Conservation (phyloP, 2,797 vertebrate genomes). For the Chelonia mydas region DNA sequence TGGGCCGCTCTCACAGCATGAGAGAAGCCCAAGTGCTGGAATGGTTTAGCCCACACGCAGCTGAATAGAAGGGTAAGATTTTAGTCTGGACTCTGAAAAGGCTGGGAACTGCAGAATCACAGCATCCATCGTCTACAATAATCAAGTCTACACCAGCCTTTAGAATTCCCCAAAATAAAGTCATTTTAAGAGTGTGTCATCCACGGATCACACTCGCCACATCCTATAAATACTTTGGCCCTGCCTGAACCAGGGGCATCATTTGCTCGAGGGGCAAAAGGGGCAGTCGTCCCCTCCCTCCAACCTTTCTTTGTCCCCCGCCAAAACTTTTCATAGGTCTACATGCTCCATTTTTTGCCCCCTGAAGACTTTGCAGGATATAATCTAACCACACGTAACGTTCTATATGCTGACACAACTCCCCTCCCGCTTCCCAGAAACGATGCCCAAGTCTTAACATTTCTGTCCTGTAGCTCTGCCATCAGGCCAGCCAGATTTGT, state of each 20-base stretch:
- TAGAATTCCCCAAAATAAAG: background rate
- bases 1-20: background rate
- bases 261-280: background rate
- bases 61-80: background rate
- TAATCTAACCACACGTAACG: background rate
- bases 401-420: background rate
- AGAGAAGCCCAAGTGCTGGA: background rate
- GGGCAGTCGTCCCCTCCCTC: background rate
- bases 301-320: background rate
- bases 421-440: background rate
- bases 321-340: background rate
- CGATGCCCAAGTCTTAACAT: background rate
- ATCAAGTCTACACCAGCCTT: background rate
- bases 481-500: background rate
- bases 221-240: slow-evolving; percentile 1
- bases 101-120: background rate
- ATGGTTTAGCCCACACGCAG: background rate
- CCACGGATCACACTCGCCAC: background rate
- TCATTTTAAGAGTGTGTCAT: background rate
- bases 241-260: background rate
- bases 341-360: background rate
- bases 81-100: background rate
- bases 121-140: background rate
- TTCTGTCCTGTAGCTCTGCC: slow-evolving; percentile 23
- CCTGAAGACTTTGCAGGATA: background rate